Conservation (phyloP, 2,888 invertebrate genomes). For the Atethmia centrago region DNA sequence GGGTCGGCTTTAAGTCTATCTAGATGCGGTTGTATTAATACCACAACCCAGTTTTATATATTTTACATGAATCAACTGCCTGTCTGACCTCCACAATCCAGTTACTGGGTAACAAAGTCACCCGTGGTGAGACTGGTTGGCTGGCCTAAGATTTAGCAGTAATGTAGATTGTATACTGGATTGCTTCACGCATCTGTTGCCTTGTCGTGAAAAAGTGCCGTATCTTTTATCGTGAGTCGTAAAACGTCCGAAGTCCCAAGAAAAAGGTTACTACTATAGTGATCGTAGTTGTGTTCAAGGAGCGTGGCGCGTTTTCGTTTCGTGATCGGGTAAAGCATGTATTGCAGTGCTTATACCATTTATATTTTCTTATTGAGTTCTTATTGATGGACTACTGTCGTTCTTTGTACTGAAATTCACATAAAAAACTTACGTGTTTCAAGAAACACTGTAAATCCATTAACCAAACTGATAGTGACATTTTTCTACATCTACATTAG, state of each 20-base stretch:
- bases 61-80: background rate
- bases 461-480: background rate
- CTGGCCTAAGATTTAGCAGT: slow-evolving; percentile 21
- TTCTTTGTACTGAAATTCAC: background rate
- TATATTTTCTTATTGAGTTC: background rate
- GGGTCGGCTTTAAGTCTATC: background rate
- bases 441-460: background rate
- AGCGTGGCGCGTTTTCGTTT: slow-evolving; percentile 8
- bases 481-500: background rate
- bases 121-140: background rate
- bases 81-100: background rate
- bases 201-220: slow-evolving; percentile 58
- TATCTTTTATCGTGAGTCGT: slow-evolving; percentile 62
- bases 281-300: slow-evolving; percentile 50
- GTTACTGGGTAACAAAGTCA: background rate
- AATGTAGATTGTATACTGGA: slow-evolving; percentile 51
- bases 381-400: background rate
- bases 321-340: background rate
- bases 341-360: background rate
- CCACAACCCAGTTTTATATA: too few species aligned
- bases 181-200: slow-evolving; percentile 60
- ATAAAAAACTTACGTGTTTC: background rate
- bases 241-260: slow-evolving; percentile 46
- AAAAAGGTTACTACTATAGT: slow-evolving; percentile 49
- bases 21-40: background rate